phyloP scores from a whole-genome alignment of 1,140 invertebrate species.

The Hycleus cichorii region DNA sequence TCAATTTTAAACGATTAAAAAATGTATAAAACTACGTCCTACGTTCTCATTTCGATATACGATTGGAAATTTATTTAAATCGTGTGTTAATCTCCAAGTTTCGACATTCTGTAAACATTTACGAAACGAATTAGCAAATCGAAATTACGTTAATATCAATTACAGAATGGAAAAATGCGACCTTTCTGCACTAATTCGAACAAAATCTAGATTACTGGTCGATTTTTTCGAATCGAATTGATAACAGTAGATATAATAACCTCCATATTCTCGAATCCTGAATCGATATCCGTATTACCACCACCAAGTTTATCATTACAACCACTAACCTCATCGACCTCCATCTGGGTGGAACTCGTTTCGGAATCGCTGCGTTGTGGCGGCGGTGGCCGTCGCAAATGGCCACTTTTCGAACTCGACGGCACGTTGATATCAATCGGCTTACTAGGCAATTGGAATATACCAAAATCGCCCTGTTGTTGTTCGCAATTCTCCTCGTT shows the following conservation, averaged over 20 bases:
- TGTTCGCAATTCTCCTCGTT: conserved; percentile 2
- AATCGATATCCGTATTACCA: conserved; percentile 57
- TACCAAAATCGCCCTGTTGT: conserved; percentile 9
- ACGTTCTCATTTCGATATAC: too few species aligned
- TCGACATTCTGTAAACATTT: too few species aligned
- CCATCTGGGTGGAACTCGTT: conserved; percentile 46
- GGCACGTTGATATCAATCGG: conserved; percentile 35
- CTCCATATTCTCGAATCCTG: conserved; percentile 70
- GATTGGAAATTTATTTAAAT: too few species aligned
- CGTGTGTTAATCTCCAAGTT: too few species aligned
- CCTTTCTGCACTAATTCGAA: too few species aligned
- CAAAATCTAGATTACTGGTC: too few species aligned
- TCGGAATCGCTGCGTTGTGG: conserved; percentile 36
- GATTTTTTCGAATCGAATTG: too few species aligned
- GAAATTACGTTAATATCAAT: too few species aligned
- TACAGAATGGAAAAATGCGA: too few species aligned
- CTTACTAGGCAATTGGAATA: conserved; percentile 35
- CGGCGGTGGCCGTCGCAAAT: conserved; percentile 17
- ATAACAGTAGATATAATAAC: conserved; percentile 35
- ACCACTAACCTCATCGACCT: conserved; percentile 48
- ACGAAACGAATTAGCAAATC: too few species aligned
- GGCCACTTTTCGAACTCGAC: conserved; percentile 25
- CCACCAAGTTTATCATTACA: conserved; percentile 43
- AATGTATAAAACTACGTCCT: too few species aligned
- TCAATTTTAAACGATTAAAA: too few species aligned